Percentiles rank a stretch among this genome's conserved stretches.
Evolutionary conservation across 2,113 vertebrate genomes (phyloP).

Genomic region (Lampris megalopsis): DNA sequence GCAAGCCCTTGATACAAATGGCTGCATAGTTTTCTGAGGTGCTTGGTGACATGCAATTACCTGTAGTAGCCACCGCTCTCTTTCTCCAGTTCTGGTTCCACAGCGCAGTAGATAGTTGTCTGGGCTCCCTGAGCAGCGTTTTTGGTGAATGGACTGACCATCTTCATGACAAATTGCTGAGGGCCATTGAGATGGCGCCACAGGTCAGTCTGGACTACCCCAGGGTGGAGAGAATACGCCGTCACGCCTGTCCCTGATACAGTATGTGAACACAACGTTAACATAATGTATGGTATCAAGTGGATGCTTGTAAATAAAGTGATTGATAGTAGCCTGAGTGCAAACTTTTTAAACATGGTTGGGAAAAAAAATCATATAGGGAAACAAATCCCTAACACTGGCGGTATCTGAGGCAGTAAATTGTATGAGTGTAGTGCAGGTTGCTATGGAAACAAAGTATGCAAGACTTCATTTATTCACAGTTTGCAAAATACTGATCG

Average conservation of each 20-base stretch:
- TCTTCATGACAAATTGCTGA: constrained; percentile 64
- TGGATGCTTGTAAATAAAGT: neutral
- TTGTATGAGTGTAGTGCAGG: too few relatives aligned
- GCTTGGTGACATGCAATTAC: constrained; percentile 41
- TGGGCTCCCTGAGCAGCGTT: constrained; percentile 80
- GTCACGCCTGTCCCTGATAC: constrained; percentile 79
- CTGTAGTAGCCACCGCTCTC: constrained; percentile 83
- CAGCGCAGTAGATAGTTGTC: constrained; percentile 84
- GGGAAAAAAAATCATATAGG: too few relatives aligned
- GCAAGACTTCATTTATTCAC: too few relatives aligned
- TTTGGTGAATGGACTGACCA: constrained; percentile 79
- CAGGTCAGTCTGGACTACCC: constrained; percentile 81
- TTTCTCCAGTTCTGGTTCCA: constrained; percentile 76
- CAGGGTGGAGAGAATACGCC: constrained; percentile 81
- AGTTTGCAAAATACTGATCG: too few relatives aligned
- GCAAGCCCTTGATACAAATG: too few relatives aligned
- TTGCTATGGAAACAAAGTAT: too few relatives aligned
- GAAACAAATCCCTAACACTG: too few relatives aligned
- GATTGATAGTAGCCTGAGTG: too few relatives aligned
- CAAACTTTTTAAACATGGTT: too few relatives aligned
- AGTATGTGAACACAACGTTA: neutral
- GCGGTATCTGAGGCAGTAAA: too few relatives aligned
- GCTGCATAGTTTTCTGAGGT: too few relatives aligned
- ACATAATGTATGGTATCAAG: neutral
- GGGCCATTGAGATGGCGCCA: constrained; percentile 73